phyloP scores from a whole-genome alignment of 2,797 vertebrate genomes.

The Taeniopygia guttata region DNA sequence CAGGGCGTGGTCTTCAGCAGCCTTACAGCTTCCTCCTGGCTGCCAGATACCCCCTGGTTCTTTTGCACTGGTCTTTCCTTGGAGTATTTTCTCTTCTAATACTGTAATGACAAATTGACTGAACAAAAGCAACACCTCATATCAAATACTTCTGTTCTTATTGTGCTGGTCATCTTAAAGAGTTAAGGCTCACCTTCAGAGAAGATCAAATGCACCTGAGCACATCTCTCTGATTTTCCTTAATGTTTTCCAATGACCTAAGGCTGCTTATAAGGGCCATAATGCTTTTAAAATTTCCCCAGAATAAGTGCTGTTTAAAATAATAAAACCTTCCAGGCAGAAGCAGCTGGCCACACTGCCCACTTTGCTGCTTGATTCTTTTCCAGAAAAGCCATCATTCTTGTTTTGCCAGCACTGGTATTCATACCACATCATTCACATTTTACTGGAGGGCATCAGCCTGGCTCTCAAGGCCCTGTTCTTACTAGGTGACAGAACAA shows the following conservation, averaged over 20 bases:
- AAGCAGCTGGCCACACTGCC: not conserved
- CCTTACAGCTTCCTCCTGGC: not conserved
- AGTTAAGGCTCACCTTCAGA: not conserved
- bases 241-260: not conserved
- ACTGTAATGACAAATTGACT: not conserved
- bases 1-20: not conserved
- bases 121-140: not conserved
- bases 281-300: not conserved
- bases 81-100: not conserved
- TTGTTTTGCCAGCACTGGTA: not conserved
- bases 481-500: not conserved
- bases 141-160: not conserved
- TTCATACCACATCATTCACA: not conserved
- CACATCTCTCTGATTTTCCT: not conserved
- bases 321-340: not conserved
- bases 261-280: not conserved
- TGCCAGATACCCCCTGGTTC: not conserved
- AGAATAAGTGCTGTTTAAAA: not conserved
- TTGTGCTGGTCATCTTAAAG: not conserved
- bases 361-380: not conserved
- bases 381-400: slow-evolving; percentile 17
- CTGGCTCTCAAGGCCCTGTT: not conserved
- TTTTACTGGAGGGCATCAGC: not conserved
- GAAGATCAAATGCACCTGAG: not conserved
- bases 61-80: not conserved